These are phyloP conservation scores for Drosophila picticornis DNA, from an alignment of 2,888 invertebrate species.

Conservation along the genomic window DNA sequence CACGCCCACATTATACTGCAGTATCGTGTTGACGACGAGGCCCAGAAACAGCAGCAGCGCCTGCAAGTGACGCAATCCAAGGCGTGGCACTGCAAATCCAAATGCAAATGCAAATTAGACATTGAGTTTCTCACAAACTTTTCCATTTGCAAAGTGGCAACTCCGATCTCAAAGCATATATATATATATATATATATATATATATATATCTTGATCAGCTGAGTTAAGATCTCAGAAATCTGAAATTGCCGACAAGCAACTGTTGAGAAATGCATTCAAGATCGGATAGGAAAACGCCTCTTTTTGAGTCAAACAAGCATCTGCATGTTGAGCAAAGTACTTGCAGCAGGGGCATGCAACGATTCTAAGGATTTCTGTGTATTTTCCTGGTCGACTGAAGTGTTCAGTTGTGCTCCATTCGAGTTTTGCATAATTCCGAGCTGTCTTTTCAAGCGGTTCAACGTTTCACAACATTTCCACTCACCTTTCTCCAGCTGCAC, in stretches of 20 bases:
- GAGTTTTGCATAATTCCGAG: background rate
- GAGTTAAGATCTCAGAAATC: background rate
- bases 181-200: background rate
- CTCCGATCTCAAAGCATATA: no score
- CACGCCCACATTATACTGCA: conserved; percentile 90
- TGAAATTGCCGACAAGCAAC: background rate
- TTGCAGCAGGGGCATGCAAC: background rate
- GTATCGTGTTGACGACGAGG: conserved; percentile 87
- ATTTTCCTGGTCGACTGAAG: no score
- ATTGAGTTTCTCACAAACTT: background rate
- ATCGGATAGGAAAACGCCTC: background rate
- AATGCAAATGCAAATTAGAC: conserved; percentile 20
- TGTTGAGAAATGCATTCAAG: background rate
- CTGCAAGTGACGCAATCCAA: conserved; percentile 88
- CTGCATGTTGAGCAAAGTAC: no score
- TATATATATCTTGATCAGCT: background rate
- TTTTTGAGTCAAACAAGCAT: no score
- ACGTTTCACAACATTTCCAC: background rate
- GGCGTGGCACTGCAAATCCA: conserved; percentile 66
- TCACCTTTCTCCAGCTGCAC: conserved; percentile 49
- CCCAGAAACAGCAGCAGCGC: conserved; percentile 87
- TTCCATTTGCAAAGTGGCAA: no score
- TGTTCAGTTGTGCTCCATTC: background rate
- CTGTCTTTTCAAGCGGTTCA: background rate
- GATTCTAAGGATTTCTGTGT: background rate